Percentiles rank a stretch among this genome's conserved stretches.
These are phyloP conservation scores for Tetramorium simillimum DNA, from an alignment of 1,140 invertebrate species.

Conservation along the genomic window DNA sequence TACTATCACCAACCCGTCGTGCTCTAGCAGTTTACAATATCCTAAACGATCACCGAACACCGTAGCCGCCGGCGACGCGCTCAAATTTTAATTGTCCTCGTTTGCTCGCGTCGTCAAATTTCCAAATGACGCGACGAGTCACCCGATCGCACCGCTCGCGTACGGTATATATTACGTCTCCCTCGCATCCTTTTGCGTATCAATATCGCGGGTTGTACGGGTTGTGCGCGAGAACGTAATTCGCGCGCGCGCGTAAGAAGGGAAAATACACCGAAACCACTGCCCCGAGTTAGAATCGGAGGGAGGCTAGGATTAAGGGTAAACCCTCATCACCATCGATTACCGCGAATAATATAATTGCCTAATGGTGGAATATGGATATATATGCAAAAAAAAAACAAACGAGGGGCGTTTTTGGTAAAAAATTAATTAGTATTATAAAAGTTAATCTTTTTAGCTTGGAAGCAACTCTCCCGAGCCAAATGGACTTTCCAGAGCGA, in stretches of 20 bases:
- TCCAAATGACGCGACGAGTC: slow-evolving; percentile 58
- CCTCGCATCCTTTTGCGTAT: slow-evolving; percentile 46
- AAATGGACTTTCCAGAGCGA: not conserved
- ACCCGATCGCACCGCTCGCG: slow-evolving; percentile 48
- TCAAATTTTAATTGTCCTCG: slow-evolving; percentile 63
- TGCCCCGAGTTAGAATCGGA: not conserved
- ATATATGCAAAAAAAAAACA: not conserved
- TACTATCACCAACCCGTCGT: not conserved
- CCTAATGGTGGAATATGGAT: slow-evolving; percentile 11
- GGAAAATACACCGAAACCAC: not conserved
- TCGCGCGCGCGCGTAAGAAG: slow-evolving; percentile 19
- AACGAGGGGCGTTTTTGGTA: slow-evolving; percentile 35
- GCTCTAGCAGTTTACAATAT: slow-evolving; percentile 59
- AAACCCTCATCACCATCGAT: slow-evolving; percentile 67
- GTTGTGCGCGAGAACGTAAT: slow-evolving; percentile 15
- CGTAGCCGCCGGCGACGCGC: slow-evolving; percentile 52
- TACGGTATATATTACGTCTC: slow-evolving; percentile 49
- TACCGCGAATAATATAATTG: slow-evolving; percentile 77
- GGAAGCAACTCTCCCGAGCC: not conserved
- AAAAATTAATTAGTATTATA: slow-evolving; percentile 77
- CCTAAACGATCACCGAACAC: slow-evolving; percentile 62
- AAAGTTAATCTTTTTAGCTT: slow-evolving; percentile 72
- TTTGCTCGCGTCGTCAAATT: slow-evolving; percentile 62
- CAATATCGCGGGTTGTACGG: slow-evolving; percentile 46
- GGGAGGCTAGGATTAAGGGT: slow-evolving; percentile 12